Evolutionary conservation across 2,797 vertebrate species (phyloP), one percentile per base, ranked within the genome.

Genomic region (Adelosebastes latens): DNA sequence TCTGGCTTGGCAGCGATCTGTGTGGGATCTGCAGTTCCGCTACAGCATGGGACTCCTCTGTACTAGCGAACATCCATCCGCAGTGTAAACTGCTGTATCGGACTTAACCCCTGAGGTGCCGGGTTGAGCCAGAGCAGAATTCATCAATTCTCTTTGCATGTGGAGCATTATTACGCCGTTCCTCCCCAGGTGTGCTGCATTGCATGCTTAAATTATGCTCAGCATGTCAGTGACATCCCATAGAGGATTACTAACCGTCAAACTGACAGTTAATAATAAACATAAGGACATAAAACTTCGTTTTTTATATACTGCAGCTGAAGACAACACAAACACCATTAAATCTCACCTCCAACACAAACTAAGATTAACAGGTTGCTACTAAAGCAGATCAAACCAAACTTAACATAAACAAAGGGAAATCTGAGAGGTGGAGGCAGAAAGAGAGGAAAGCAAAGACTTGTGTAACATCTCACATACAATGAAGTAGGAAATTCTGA

Each of bases 51-150:
- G 94, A 93, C 93, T 94, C 93, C 92, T 92, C 94, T 92, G 90
- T 93, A 92, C 93, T 91, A 93, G 94, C 85, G 92, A 94, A 91
- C 93, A 95, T 93, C 93, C 93, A 95, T 91, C 95, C 93, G 95
- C 95, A 96, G 94, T 95, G 94, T 89, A 95, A 96, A 95, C 90
- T 96, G 95, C 95, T 96, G 95, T 96, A 95, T 91, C 79, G 94
- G 93, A 94, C 83, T 96, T 96, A 96, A 96, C 95, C 92, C 93
- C 86, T 66, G 14, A 89, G 65, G 77, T 67, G 85, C 94, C 76
- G 42, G 0, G 39, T 31, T 59, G 73, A 77, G 80, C 73, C 24
- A 29, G 27, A 79, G 83, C 42, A 80, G 29, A 39, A 81, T 88
- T 79, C 58, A 82, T 84, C 78, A 75, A 73, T 77, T 83, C 66